Base-by-base conservation (phyloP, 2,888 invertebrate genomes). In the Eilema griseolum region DNA sequence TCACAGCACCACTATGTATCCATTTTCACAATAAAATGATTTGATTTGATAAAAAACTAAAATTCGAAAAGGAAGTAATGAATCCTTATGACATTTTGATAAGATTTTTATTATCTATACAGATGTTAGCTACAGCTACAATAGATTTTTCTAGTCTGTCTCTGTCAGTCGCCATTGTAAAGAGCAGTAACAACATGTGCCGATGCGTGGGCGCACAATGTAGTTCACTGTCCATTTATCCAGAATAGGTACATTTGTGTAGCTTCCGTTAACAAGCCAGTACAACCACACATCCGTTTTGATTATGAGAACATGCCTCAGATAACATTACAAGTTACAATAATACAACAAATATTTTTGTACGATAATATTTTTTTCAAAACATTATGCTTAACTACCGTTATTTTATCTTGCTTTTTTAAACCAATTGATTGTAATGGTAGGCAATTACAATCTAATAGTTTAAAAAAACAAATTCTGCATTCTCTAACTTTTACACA, bases 201-300 rank as follows among this genome's bases (percentile, higher is more conserved):
- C 20, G 75, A 77, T 79, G 83, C 81, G 82, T 82, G 72, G 82
- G 82, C 76, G 79, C 74, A 75, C 66, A 71, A 74, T 74, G 81
- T 85, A 82, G 93, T 93, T 92, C 93, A 92, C 83, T 92, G 92
- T 83, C 91, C 93, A 92, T 81, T 91, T 93, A 93, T 92, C 92
- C 91, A 85, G 77, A 82, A 12, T 61, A 61, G 61, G 86, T 83
- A 84, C 90, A 89, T 86, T 88, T 83, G 76, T 80, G 80, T 84
- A 84, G 85, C 87, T 89, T 93, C 94, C 93, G 91, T 79, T 88
- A 72, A 71, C 75, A 77, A 76, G 81, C 81, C 82, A 83, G 82
- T 76, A 76, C 72, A 79, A 76, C 81, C 90, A 88, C 90, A 90
- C 94, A 94, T 94, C 94, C 94, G 93, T 84, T 82, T 59, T 73